Evolutionary conservation across 2,797 vertebrate species (phyloP), one percentile per base, ranked within the genome.

Genomic region (Crocodylus rhombifer): DNA sequence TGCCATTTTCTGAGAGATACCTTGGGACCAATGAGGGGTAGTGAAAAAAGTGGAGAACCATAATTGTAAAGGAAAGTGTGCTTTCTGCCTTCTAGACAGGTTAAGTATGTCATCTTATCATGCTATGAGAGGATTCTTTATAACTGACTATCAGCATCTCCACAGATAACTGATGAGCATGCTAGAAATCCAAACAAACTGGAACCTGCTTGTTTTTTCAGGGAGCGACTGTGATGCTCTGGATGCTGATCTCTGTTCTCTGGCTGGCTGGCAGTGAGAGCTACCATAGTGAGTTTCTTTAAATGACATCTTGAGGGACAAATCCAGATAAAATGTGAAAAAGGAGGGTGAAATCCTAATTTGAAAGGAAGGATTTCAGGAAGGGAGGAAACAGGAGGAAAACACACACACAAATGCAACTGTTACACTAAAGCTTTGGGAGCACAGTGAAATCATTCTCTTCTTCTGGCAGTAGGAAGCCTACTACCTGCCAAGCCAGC

Each of bases 231-330:
- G 6, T 75, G 92, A 80, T 28, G 1, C 71, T 11, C 33, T 91
- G 94, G 77, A 30, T 96, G 77, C 86, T 95, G 73, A 5, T 95
- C 61, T 88, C 81, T 85, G 57, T 55, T 30, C 75, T 97, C 80
- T 84, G 87, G 21, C 42, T 96, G 75, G n/a, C 84, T 85, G 92
- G 33, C 63, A 82, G 65, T 2, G 33, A 91, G 74, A 75, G 81
- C 87, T 76, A 81, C 71, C 80, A 86, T 63, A 81, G 97, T 97
- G 93, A 96, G 97, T 95, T 2, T 86, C 63, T 26, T 9, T 58
- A 16, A 76, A 12, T 9, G 4, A 55, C 74, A 18, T 64, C 11
- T 18, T 79, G 79, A 56, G 73, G 82, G 57, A 76, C 30, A 62
- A 15, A 28, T 36, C 28, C 0, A 1, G 62, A 30, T 58, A 13